These are phyloP conservation scores for Malacoraja senta DNA, from an alignment of 2,797 vertebrate genomes.

Conservation along the genomic window DNA sequence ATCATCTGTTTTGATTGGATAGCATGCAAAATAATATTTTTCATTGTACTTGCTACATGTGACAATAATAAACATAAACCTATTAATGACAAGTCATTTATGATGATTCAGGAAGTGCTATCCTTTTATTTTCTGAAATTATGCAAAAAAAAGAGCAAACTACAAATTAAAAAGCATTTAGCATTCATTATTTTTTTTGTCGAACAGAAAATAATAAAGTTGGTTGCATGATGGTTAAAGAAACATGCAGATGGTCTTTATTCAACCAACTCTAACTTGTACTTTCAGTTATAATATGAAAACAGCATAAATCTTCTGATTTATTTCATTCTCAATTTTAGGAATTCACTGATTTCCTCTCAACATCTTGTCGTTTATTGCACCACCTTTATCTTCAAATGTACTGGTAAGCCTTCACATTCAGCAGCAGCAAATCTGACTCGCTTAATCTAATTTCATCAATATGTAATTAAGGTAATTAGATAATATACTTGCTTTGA, in stretches of 20 bases:
- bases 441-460: not conserved
- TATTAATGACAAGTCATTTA: not conserved
- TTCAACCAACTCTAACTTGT: not conserved
- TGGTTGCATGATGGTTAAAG: not conserved
- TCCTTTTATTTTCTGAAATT: not conserved
- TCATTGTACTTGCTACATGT: no score
- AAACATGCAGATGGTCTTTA: not conserved
- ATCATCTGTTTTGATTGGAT: no score
- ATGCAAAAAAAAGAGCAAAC: not conserved
- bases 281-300: not conserved
- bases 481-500: not conserved
- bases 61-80: not conserved
- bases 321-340: slow-evolving; percentile 45
- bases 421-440: not conserved
- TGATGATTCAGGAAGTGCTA: not conserved
- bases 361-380: slow-evolving; percentile 63
- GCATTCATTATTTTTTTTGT: not conserved
- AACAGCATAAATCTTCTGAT: not conserved
- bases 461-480: not conserved
- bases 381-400: slow-evolving; percentile 81
- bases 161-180: not conserved
- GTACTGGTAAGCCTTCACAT: slow-evolving; percentile 62
- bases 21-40: no score
- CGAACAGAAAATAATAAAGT: not conserved
- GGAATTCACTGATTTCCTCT: slow-evolving; percentile 80